Percentiles rank a stretch among this genome's conserved stretches.
Conservation (phyloP, 2,888 invertebrate genomes). For the Tromatobia lineatoria region DNA sequence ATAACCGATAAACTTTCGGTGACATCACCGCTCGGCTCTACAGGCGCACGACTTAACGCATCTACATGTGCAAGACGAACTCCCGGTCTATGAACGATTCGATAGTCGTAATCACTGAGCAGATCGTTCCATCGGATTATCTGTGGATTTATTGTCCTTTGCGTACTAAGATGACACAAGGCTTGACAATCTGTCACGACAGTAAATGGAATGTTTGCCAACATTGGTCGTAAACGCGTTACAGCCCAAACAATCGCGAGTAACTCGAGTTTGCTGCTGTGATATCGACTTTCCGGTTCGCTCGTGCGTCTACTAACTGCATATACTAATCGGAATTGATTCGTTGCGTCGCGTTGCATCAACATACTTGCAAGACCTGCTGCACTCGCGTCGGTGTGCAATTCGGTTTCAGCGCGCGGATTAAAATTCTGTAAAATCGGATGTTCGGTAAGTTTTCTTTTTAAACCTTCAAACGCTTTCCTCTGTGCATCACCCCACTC, state of each 20-base stretch:
- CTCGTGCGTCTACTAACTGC: constrained; percentile 72
- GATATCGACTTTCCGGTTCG: constrained; percentile 70
- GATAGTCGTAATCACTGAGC: constrained; percentile 54
- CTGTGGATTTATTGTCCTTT: constrained; percentile 11
- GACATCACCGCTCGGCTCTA: background rate
- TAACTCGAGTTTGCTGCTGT: constrained; percentile 66
- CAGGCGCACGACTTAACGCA: constrained; percentile 67
- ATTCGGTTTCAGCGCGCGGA: constrained; percentile 43
- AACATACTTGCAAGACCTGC: constrained; percentile 29
- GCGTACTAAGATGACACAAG: constrained; percentile 30
- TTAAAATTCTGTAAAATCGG: constrained; percentile 41
- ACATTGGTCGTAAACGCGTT: too few species aligned
- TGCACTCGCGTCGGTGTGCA: constrained; percentile 49
- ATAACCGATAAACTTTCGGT: background rate
- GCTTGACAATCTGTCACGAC: constrained; percentile 52
- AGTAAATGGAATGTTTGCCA: constrained; percentile 14
- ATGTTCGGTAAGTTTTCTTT: background rate
- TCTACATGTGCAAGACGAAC: constrained; percentile 68
- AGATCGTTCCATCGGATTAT: constrained; percentile 30
- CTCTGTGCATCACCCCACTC: constrained; percentile 28
- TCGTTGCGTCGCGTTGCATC: constrained; percentile 66
- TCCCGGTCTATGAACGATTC: constrained; percentile 69
- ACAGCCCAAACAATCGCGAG: constrained; percentile 39
- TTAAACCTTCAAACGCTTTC: constrained; percentile 44
- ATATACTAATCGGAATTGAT: constrained; percentile 69